These are phyloP conservation scores for Sturnira hondurensis DNA, from an alignment of 2,113 vertebrate species.

Conservation along the genomic window DNA sequence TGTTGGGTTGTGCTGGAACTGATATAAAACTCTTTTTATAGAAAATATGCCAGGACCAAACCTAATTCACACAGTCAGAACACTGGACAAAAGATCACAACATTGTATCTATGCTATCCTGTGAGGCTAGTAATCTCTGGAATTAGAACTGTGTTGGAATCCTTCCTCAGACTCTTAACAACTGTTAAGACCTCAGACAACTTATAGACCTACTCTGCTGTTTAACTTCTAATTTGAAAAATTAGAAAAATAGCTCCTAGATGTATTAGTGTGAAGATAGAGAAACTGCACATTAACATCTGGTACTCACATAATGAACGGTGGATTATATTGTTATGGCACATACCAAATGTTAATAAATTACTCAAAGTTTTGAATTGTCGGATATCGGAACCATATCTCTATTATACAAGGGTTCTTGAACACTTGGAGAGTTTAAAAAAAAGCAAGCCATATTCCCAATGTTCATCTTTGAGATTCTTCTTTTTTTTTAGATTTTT, in stretches of 20 bases:
- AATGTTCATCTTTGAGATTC: background rate
- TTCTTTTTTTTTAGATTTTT: no score
- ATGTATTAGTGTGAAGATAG: background rate
- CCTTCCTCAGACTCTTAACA: background rate
- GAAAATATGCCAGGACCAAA: background rate
- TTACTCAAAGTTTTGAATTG: background rate
- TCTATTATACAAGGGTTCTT: background rate
- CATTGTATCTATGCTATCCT: background rate
- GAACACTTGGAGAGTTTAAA: background rate
- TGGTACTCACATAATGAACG: background rate
- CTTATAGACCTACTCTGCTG: background rate
- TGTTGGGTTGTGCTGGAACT: background rate
- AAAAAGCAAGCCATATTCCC: background rate
- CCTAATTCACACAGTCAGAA: background rate
- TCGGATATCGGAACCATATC: background rate
- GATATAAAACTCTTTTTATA: conserved; percentile 8
- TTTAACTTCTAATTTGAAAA: background rate
- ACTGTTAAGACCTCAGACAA: background rate
- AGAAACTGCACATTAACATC: background rate
- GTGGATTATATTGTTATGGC: background rate
- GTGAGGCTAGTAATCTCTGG: background rate
- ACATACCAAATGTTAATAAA: background rate
- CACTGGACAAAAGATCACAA: background rate
- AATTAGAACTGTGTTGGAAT: background rate
- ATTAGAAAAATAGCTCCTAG: background rate